Evolutionary conservation across 2,888 invertebrate species (phyloP).

Genomic region (Drosophila paramelanica): DNA sequence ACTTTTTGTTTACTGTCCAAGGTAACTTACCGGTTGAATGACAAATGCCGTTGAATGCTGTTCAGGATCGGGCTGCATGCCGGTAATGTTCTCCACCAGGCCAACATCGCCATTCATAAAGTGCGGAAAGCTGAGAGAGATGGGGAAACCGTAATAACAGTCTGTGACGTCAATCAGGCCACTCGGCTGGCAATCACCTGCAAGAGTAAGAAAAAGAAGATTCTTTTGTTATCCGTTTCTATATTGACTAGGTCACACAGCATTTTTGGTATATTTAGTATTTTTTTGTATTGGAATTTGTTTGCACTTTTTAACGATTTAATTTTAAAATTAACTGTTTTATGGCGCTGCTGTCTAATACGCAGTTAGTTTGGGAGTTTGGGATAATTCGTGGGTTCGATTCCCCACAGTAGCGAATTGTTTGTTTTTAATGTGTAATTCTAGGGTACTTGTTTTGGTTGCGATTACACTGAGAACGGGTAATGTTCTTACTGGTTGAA

Average conservation of each 20-base stretch:
- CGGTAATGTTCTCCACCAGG: slow-evolving; percentile 88
- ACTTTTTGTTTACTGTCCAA: slow-evolving; percentile 21
- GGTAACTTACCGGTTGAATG: slow-evolving; percentile 90
- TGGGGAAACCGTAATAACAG: slow-evolving; percentile 96
- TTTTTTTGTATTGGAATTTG: no score
- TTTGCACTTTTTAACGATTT: no score
- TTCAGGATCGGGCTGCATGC: slow-evolving; percentile 88
- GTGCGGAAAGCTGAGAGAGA: slow-evolving; percentile 94
- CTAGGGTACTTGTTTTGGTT: no score
- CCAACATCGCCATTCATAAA: slow-evolving; percentile 90
- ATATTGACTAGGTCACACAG: no score
- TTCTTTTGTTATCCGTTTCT: background rate
- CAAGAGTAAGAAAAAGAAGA: slow-evolving; percentile 33
- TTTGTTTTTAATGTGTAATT: no score
- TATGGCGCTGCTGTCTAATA: no score
- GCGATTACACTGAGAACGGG: no score
- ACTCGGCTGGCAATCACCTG: slow-evolving; percentile 88
- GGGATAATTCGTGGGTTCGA: no score
- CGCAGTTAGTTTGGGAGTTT: no score
- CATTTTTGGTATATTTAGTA: no score
- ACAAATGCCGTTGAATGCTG: slow-evolving; percentile 90
- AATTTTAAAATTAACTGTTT: no score
- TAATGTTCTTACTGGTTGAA: background rate
- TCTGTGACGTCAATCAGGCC: slow-evolving; percentile 93
- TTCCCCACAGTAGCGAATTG: no score